Base-by-base conservation (phyloP, 92 coral and sea anemone species). In the Desmophyllum pertusum region DNA sequence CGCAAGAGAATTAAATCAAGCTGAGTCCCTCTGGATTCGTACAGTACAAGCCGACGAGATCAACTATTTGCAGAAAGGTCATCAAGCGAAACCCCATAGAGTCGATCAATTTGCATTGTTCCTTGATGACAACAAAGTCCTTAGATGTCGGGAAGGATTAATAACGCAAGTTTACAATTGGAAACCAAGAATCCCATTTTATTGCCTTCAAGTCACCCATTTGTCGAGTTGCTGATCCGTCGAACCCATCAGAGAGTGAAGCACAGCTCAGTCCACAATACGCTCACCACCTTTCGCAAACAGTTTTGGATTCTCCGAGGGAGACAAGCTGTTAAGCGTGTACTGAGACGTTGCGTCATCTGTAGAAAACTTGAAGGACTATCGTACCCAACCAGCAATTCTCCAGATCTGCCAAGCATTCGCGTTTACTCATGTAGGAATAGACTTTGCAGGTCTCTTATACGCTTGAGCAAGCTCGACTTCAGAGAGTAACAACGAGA, bases 11-110 rank as follows among this genome's bases (percentile, higher is more conserved):
- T 66, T 86, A 31, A 33, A 73, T 59, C 57, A 55, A 71, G 92
- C 93, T 7, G 91, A 92, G 48, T 29, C 67, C 36, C 83, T 86
- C 25, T 92, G 91, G 93, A 70, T 90, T 25, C 70, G 75, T 65
- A 78, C 91, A 55, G 87, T 92, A 42, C 93, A 92, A 80, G 57
- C 70, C 3, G 43, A 35, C 27, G 95, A 92, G 68, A 70, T 92
- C 72, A 53, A 37, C 29, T 57, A 52, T 80, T 53, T 89, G 76
- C 75, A 81, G 67, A 61, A 61, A 57, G 39, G 35, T 30, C 57
- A 46, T 17, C 29, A 63, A 23, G n/a, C 51, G 33, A 46, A 19
- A 53, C 86, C 89, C 35, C 70, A 23, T 45, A 41, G 81, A 3
- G 86, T 88, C 18, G 74, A 70, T 18, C 84, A 75, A 53, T 79